phyloP scores from a whole-genome alignment of 2,888 invertebrate species.

The Folsomia candida region DNA sequence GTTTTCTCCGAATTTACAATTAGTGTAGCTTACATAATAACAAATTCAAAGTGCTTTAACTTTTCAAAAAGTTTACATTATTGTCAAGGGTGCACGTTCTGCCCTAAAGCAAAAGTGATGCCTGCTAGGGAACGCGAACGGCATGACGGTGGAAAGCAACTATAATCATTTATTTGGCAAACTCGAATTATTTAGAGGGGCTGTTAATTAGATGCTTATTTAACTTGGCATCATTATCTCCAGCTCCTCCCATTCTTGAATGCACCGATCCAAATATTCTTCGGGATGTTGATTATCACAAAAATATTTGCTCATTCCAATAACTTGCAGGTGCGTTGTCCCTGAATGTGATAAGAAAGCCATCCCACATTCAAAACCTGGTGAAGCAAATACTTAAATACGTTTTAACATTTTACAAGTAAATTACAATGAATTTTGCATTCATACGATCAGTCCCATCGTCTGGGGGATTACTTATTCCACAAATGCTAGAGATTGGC shows the following conservation, averaged over 20 bases:
- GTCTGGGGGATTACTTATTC: not conserved
- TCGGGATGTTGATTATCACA: not conserved
- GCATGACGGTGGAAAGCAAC: no score
- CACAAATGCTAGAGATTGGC: not conserved
- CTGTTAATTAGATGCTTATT: not conserved
- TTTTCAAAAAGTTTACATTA: no score
- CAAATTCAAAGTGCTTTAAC: no score
- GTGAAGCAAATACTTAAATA: not conserved
- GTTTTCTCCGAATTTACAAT: no score
- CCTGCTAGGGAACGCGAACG: no score
- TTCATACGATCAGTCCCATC: not conserved
- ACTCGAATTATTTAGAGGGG: not conserved
- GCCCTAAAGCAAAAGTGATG: no score
- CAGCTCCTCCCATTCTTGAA: not conserved
- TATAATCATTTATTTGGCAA: not conserved
- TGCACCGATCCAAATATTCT: not conserved
- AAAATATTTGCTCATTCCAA: not conserved
- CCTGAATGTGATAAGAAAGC: not conserved
- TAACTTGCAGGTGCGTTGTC: not conserved
- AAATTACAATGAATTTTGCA: not conserved
- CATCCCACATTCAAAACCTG: not conserved
- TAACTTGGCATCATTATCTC: not conserved
- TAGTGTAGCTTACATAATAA: no score
- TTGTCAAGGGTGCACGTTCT: no score
- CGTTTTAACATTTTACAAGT: not conserved